Evolutionary conservation across 2,113 vertebrate genomes (phyloP), one percentile per base, ranked within the genome.

Genomic region (Motacilla tschutschensis): DNA sequence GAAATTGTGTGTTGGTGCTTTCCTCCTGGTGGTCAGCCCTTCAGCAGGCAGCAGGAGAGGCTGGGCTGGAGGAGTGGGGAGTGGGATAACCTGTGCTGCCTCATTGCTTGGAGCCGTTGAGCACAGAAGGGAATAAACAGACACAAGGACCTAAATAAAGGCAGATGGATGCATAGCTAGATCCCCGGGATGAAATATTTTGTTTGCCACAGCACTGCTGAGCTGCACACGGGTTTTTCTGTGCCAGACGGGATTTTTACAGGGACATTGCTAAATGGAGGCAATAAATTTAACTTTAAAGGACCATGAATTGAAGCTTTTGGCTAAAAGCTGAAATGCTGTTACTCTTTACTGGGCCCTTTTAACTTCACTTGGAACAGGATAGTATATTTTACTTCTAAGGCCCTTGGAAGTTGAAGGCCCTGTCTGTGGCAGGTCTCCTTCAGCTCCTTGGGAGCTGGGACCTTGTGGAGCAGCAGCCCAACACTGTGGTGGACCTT

Each of bases 241-340:
- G 95, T 93, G 95, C 93, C 95, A 96, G 93, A 66, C 90, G 86
- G 70, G 88, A 63, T 41, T 90, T 94, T 97, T 96, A 95, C 94
- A 96, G 96, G 95, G 95, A 95, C 95, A 77, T 77, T 92, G 94
- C 91, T 97, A 97, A 97, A 96, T 96, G 95, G 93, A 76, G 91
- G 93, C 91, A 91, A 93, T 97, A 97, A 97, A 97, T 97, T 96
- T 94, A 65, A 88, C 96, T 95, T 94, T 96, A 97, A 96, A 96
- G 93, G 93, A 92, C 95, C 60, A 59, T 93, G 94, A 96, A 93
- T 95, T 89, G 93, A 93, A 91, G 95, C 93, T 96, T 96, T 95
- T 97, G 96, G 96, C 95, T 90, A 91, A 38, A 71, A 95, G 91
- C 90, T 90, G 95, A 93, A 94, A 91, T 87, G 91, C 94, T 93